Evolutionary conservation across 2,797 vertebrate species (phyloP).

Genomic region (Prunella strophiata): DNA sequence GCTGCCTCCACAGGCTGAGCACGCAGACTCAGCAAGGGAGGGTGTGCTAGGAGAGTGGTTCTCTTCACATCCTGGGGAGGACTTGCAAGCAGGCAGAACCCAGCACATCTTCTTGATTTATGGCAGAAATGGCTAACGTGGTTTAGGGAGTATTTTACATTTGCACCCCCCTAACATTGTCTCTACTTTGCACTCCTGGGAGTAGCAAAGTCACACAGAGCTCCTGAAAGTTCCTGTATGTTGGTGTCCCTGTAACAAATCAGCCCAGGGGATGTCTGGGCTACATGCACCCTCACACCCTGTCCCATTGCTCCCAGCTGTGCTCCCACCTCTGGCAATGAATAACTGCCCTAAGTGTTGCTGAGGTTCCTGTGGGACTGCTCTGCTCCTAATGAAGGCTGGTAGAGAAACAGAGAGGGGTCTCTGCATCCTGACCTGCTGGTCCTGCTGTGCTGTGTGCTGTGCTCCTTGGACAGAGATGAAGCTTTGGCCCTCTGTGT

Average conservation of each 20-base stretch:
- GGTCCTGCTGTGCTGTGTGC: rapidly evolving
- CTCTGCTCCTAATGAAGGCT: neutral
- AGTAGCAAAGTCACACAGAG: neutral
- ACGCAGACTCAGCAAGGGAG: rapidly evolving
- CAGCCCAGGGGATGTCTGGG: neutral
- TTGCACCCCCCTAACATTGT: neutral
- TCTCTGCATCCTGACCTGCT: rapidly evolving
- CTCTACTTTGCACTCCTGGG: neutral
- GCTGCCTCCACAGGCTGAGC: neutral
- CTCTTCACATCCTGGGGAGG: neutral
- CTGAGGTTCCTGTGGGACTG: neutral
- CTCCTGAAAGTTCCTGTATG: neutral
- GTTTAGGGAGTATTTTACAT: neutral
- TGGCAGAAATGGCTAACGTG: neutral
- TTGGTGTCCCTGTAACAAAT: neutral
- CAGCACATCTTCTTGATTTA: neutral
- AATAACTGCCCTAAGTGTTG: neutral
- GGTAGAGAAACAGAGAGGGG: neutral
- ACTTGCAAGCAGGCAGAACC: neutral
- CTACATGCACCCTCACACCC: neutral
- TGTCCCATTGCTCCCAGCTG: neutral
- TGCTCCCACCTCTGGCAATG: neutral
- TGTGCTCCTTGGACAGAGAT: neutral
- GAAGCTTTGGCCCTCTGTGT: neutral
- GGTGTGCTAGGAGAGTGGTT: neutral